A percentile compares a stretch with the other conserved stretches of the same genome.
phyloP scores from a whole-genome alignment of 1,140 invertebrate genomes.

The Oryzaephilus surinamensis region DNA sequence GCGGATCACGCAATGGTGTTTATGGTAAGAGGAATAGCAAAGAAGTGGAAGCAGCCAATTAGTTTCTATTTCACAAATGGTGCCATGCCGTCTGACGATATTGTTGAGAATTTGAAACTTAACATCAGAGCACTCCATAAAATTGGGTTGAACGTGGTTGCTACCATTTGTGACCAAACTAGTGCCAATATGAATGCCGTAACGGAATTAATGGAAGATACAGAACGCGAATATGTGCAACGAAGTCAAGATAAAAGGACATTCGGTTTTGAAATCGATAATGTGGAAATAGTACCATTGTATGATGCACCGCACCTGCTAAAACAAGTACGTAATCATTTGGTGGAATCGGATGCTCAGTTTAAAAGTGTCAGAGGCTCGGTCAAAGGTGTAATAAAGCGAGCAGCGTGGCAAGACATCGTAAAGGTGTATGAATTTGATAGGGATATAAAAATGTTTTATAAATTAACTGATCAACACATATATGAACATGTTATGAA shows the following conservation, averaged over 20 bases:
- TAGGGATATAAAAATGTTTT: too few relatives aligned
- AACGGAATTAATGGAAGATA: neutral
- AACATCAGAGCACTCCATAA: constrained; percentile 27
- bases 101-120: constrained; percentile 33
- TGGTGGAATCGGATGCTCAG: neutral
- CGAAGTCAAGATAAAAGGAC: neutral
- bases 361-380: too few relatives aligned
- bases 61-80: constrained; percentile 9
- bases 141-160: constrained; percentile 29
- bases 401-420: constrained; percentile 4
- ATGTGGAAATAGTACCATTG: constrained; percentile 4
- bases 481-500: constrained; percentile 7
- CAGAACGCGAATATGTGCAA: constrained; percentile 4
- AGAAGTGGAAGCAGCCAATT: neutral
- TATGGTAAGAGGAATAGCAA: neutral
- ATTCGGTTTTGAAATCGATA: constrained; percentile 1
- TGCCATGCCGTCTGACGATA: constrained; percentile 22
- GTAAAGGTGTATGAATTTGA: too few relatives aligned
- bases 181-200: constrained; percentile 15
- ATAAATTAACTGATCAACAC: constrained; percentile 11
- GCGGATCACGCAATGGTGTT: too few relatives aligned
- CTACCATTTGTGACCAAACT: constrained; percentile 30
- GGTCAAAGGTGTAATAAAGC: neutral
- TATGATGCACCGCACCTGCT: constrained; percentile 8
- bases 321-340: constrained; percentile 7